Evolutionary conservation across 2,888 invertebrate species (phyloP), one percentile per base, ranked within the genome.

Genomic region (Drosophila diplacantha): DNA sequence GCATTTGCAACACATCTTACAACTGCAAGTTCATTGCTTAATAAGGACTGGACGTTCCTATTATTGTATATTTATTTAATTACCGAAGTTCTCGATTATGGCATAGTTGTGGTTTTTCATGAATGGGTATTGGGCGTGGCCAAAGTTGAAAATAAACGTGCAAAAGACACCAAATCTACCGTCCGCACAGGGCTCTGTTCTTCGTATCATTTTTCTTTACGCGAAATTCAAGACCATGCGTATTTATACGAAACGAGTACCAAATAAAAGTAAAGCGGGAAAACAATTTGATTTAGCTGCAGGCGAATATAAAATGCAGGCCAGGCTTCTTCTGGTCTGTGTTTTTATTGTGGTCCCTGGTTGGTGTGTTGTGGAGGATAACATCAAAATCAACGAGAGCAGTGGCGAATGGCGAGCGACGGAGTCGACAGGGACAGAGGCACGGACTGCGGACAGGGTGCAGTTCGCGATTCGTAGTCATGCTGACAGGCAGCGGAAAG

Each of bases 401-500:
- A 38, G 64, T 54, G 37, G 51, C 50, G 50, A 55, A 50, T 50
- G 55, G 55, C 49, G 38, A 51, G 37, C 31, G 61, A 51, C 49
- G 57, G 47, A 22, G 49, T 64, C 54, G 65, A 63, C 46, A n/a
- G 20, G 20, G 26, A n/a, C 9, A 20, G 43, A 29, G 31, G 22
- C 9, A 2, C 11, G 29, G 37, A 14, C 16, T 16, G 37, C 22
- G 11, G n/a, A 11, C 24, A 9, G 20, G 46, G 34, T 11, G 38
- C 71, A 62, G 63, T 67, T 74, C 72, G 80, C 75, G 74, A 78
- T 72, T 78, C 76, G 73, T 69, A 65, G 75, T 75, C 63, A 67
- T 69, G 79, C 81, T 80, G 80, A 81, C 77, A 79, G 79, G 63
- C 80, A 79, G 81, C 79, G 80, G 79, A 80, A 80, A 74, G 79